These are phyloP conservation scores for Colius striatus DNA, from an alignment of 2,113 vertebrate genomes.

Conservation along the genomic window DNA sequence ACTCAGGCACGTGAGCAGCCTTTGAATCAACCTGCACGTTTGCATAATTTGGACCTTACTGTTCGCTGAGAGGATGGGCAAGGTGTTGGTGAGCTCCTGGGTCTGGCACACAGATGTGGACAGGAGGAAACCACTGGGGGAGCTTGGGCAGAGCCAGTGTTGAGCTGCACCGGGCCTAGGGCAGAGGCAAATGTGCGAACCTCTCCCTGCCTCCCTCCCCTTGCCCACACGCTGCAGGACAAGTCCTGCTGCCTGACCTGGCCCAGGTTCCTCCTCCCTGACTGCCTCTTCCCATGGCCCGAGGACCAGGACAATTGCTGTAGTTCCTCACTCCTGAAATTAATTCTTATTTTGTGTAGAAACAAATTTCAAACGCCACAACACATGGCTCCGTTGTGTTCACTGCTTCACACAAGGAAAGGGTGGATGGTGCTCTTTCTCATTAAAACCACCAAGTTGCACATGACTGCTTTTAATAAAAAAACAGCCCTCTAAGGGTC, in stretches of 20 bases:
- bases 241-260: neutral
- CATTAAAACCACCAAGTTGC: neutral
- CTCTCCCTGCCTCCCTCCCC: neutral
- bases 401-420: neutral
- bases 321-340: neutral
- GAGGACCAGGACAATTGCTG: neutral
- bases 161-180: neutral
- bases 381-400: neutral
- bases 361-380: neutral
- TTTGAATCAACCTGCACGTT: neutral
- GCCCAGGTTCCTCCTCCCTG: neutral
- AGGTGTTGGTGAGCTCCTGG: neutral
- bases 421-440: neutral
- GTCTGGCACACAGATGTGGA: neutral
- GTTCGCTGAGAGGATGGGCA: conserved; percentile 22
- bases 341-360: neutral
- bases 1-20: neutral
- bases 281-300: neutral
- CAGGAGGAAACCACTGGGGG: neutral
- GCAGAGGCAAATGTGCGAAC: neutral
- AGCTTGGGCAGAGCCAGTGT: neutral
- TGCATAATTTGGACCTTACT: conserved; percentile 11
- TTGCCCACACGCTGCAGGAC: neutral
- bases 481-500: neutral
- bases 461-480: neutral